Evolutionary conservation across 2,888 invertebrate species (phyloP), one percentile per base, ranked within the genome.

Genomic region (Morpho deidamia): DNA sequence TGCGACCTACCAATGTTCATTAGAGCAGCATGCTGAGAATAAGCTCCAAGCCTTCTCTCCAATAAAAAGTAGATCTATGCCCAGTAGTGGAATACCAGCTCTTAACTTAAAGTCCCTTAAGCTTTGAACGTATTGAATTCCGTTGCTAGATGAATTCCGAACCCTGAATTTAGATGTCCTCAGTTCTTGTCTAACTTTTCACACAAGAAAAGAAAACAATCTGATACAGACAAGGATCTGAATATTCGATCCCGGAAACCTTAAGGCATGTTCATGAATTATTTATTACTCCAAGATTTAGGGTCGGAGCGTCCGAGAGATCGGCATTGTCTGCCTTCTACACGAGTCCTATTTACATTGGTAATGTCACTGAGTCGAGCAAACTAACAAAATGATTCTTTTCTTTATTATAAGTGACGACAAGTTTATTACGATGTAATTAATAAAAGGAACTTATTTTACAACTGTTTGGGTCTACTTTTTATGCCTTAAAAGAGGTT

Each of bases 241-340:
- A 53, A 53, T 53, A 53, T 44, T 53, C 48, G 48, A 53, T 53
- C 40, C 23, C 41, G 56, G 51, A 53, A 58, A 52, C 58, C 53
- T 56, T 54, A 56, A 56, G 56, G 59, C 59, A 33, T 53, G 44
- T 59, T 61, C 61, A 61, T 61, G 61, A 61, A 61, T 61, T 59
- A 61, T 61, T 57, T 53, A 61, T 45, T 44, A 40, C 37, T 32
- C 51, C 46, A 55, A 61, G 61, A 61, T 61, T 59, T 61, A 61
- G 51, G 51, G 50, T 48, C 49, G 56, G 43, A 53, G 53, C 57
- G 56, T 55, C 61, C 54, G 55, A 53, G 53, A 49, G 47, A 42
- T 51, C 52, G 46, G 40, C 44, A 34, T 42, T 41, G 49, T 34
- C 14, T 49, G 49, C 49, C 11, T 35, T 34, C 49, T 49, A 41